Evolutionary conservation across 1,140 invertebrate genomes (phyloP), one percentile per base, ranked within the genome.

Genomic region (Drosophila dunni): DNA sequence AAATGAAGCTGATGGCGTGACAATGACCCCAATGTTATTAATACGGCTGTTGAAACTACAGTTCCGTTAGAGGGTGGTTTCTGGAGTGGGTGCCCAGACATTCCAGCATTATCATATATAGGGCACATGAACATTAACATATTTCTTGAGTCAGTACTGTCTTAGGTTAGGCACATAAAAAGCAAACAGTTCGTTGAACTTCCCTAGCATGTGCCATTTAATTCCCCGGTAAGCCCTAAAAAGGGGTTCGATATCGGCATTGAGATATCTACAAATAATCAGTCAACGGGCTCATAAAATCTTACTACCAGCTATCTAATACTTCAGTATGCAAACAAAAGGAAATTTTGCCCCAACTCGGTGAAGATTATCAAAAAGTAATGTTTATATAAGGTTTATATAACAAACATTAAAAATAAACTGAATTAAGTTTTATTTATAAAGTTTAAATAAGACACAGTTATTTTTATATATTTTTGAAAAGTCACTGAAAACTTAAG

Each of bases 11-110:
- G 67, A 36, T 58, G 70, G 50, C 80, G 44, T 88, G 84, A 89
- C 84, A 88, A 88, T 88, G 84, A 89, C 84, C 84, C 84, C 84
- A 78, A 83, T 81, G 84, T 81, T 89, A 88, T 88, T 88, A 88
- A 88, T 89, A 89, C 53, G 83, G 69, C 84, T 75, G 79, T 75
- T 83, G 76, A 82, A 78, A 75, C 67, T 46, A 57, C 60, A 73
- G 83, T 88, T 86, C 82, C 83, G 83, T 83, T 86, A 61, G 45
- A 71, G 69, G 54, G 65, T 11, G 36, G 36, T 38, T 8, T 13
- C 44, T 38, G 36, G 10, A 20, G 24, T 36, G 33, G n/a, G 45
- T 10, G 15, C 51, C 1, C 2, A 54, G 8, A 56, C 36, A 40
- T 56, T 56, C 50, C 50, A 53, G 33, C 53, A 69, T 65, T 45